A percentile compares a stretch with the other conserved stretches of the same genome.
These are phyloP conservation scores for Melangyna quadrimaculata DNA, from an alignment of 2,888 invertebrate genomes.

Conservation along the genomic window DNA sequence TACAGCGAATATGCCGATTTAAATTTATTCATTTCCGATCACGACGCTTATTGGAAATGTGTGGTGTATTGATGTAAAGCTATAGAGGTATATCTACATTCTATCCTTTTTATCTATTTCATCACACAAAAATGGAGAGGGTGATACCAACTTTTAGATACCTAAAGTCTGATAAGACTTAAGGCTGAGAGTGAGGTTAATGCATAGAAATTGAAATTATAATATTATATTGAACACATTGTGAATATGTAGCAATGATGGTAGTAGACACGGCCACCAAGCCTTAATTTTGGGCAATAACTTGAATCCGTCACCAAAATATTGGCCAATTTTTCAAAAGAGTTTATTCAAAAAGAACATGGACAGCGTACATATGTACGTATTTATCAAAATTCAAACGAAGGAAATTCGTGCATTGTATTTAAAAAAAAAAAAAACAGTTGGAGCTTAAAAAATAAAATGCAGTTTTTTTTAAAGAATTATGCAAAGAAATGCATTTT, in stretches of 20 bases:
- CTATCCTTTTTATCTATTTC: slow-evolving; percentile 40
- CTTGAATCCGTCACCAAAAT: too few relatives aligned
- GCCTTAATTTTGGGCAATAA: background rate
- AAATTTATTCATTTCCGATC: slow-evolving; percentile 71
- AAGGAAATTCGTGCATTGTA: too few relatives aligned
- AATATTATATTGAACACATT: slow-evolving; percentile 24
- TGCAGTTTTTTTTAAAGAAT: too few relatives aligned
- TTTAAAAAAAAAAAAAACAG: too few relatives aligned
- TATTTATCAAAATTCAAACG: too few relatives aligned
- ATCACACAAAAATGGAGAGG: background rate
- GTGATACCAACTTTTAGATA: background rate
- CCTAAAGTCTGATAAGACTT: slow-evolving; percentile 4
- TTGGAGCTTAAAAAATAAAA: too few relatives aligned
- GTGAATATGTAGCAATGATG: background rate
- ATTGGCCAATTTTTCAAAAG: too few relatives aligned
- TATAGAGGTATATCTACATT: background rate
- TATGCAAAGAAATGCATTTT: too few relatives aligned
- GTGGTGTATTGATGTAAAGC: background rate
- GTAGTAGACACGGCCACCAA: background rate
- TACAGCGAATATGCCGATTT: slow-evolving; percentile 52
- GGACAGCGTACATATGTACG: too few relatives aligned
- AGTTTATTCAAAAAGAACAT: too few relatives aligned
- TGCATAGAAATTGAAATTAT: slow-evolving; percentile 66
- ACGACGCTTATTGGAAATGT: slow-evolving; percentile 55
- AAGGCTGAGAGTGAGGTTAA: slow-evolving; percentile 49